A percentile compares a stretch with the other conserved stretches of the same genome.
These are phyloP conservation scores for Mechanitis mazaeus DNA, from an alignment of 2,888 invertebrate genomes.

Conservation along the genomic window DNA sequence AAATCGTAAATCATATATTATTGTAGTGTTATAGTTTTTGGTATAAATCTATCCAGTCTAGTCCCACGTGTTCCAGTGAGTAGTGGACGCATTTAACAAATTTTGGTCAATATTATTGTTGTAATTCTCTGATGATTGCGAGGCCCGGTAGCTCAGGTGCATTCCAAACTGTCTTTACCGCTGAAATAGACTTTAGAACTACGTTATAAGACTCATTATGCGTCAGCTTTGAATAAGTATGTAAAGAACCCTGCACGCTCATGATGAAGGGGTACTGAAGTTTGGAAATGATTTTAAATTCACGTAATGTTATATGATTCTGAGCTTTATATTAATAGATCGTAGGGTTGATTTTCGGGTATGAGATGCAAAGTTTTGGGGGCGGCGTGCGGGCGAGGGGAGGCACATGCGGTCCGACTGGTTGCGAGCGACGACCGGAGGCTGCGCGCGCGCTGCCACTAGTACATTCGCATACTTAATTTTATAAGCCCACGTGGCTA, in stretches of 20 bases:
- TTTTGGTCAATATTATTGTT: conserved; percentile 48
- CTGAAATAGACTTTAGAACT: conserved; percentile 45
- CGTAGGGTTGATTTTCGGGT: conserved; percentile 40
- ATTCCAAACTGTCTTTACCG: conserved; percentile 35
- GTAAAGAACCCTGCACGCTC: conserved; percentile 63
- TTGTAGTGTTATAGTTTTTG: too few species aligned
- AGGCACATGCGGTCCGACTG: conserved; percentile 68
- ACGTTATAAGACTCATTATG: conserved; percentile 47
- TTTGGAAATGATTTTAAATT: conserved; percentile 37
- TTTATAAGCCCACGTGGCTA: conserved; percentile 33
- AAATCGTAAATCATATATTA: too few species aligned
- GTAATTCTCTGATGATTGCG: conserved; percentile 42
- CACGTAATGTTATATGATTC: conserved; percentile 23
- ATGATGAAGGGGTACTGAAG: conserved; percentile 42
- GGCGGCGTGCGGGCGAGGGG: conserved; percentile 48
- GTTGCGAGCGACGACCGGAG: conserved; percentile 76
- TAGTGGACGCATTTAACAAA: conserved; percentile 43
- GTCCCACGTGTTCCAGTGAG: conserved; percentile 32
- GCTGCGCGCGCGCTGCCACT: conserved; percentile 62
- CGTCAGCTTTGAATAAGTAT: conserved; percentile 54
- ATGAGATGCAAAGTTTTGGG: conserved; percentile 50
- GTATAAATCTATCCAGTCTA: background rate
- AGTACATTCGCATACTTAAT: conserved; percentile 33
- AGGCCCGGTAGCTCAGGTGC: conserved; percentile 64
- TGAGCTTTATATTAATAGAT: conserved; percentile 25